Conservation (phyloP, 2,113 vertebrate genomes). For the Cavia aperea region DNA sequence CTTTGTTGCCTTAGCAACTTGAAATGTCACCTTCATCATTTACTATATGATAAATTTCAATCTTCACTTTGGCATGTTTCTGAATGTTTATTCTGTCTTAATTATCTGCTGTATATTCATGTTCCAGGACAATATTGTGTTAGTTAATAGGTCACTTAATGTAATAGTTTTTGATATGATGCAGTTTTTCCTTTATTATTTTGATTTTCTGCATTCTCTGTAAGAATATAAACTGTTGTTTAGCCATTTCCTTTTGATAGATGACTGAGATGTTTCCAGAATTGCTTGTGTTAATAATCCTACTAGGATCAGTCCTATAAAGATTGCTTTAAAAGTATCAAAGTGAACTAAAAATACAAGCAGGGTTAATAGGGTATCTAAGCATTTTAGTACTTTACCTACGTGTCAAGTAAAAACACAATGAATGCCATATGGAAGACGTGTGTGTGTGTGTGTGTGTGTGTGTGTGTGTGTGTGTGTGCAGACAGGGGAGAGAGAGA, state of each 20-base stretch:
- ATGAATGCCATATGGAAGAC: neutral
- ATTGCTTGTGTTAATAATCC: neutral
- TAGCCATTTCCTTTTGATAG: neutral
- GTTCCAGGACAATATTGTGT: neutral
- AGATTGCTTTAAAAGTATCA: neutral
- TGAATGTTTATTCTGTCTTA: neutral
- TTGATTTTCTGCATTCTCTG: neutral
- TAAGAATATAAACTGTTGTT: neutral
- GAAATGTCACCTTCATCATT: conserved; percentile 34
- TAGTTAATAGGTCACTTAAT: neutral
- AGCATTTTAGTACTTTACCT: neutral
- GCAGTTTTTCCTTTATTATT: neutral
- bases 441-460: neutral
- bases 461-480: neutral
- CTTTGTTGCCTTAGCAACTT: conserved; percentile 38
- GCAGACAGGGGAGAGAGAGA: neutral
- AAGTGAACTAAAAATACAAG: neutral
- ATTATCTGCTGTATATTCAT: neutral
- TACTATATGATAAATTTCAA: neutral
- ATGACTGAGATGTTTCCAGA: neutral
- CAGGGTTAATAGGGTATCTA: neutral
- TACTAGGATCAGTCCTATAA: neutral
- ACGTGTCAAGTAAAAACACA: neutral
- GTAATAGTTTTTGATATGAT: neutral
- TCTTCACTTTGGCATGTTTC: neutral